Percentiles rank a stretch among this genome's conserved stretches.
Evolutionary conservation across 2,797 vertebrate species (phyloP).

Genomic region (Chloroceryle amazona): DNA sequence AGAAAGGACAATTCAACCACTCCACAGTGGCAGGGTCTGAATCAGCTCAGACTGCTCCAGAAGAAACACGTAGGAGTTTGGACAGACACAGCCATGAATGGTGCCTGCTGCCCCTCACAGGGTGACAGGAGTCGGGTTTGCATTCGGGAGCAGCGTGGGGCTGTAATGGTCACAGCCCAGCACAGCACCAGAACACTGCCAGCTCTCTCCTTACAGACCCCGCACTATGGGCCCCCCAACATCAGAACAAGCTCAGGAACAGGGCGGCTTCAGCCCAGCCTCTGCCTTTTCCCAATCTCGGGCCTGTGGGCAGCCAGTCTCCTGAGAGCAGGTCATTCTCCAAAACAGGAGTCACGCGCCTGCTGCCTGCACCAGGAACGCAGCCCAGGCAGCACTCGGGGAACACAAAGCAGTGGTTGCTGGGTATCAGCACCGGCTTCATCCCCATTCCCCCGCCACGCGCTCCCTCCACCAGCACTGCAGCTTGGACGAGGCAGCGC

Average conservation of each 20-base stretch:
- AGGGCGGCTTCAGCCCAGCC: not conserved
- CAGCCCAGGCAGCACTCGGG: fast-evolving
- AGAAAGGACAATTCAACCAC: not conserved
- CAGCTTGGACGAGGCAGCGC: fast-evolving
- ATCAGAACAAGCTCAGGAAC: not conserved
- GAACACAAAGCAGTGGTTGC: fast-evolving
- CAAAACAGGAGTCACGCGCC: fast-evolving
- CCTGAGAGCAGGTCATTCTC: no score
- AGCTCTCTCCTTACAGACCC: no score
- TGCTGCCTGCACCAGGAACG: not conserved
- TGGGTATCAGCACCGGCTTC: not conserved
- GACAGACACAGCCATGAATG: not conserved
- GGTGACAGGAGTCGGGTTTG: not conserved
- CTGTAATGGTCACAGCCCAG: not conserved
- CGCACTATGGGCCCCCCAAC: fast-evolving
- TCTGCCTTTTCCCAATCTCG: not conserved
- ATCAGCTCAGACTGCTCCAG: not conserved
- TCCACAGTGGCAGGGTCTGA: not conserved
- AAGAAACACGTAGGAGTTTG: not conserved
- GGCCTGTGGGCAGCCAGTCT: fast-evolving
- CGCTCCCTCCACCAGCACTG: fast-evolving
- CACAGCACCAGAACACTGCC: fast-evolving
- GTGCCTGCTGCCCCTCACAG: not conserved
- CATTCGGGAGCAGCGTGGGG: fast-evolving
- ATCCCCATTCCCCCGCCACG: fast-evolving